Base-by-base conservation (phyloP, 2,797 vertebrate genomes). In the Poecile montanus region DNA sequence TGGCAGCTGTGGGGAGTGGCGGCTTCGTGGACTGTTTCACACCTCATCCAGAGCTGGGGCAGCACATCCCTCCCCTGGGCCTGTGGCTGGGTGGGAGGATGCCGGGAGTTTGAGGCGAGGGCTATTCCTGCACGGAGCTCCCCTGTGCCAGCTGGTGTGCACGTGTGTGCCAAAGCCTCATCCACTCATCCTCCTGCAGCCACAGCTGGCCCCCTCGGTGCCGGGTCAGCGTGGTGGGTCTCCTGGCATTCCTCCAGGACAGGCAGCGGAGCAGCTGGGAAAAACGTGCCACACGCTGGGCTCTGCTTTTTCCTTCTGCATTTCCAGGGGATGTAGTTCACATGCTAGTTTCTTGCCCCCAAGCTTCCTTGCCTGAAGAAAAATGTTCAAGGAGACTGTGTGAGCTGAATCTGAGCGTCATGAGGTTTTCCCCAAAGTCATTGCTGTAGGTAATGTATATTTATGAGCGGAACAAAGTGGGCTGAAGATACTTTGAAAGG, bases 381-480 rank as follows among this genome's bases (percentile, higher is more conserved):
- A 94, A 92, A 86, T 80, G 34, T 88, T 96, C 70, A 95, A 85
- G 88, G 92, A 95, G 77, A 81, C 66, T 88, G 62, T 94, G 83
- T 70, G 91, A 84, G 82, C 68, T 72, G 92, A 80, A 73, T 92
- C 78, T 83, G 74, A 92, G 91, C 5, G 0, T 62, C 4, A 0
- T 58, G 70, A 92, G 66, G 81, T 96, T 96, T 96, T 91, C 92
- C 87, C 91, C 76, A 84, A 81, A 95, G 94, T 83, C 79, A 3
- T 25, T 48, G 82, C 85, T 95, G 92, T 93, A 92, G 94, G 94
- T 86, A 88, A 94, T 93, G 92, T 93, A 91, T 97, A 94, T 96
- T 96, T 92, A 93, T 92, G 85, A 94, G 96, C 1, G 1, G 89
- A 94, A 94, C 79, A 93, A 95, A 96, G 91, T 81, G 72, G 83